Evolutionary conservation across 2,888 invertebrate genomes (phyloP).

Genomic region (Brassicogethes aeneus): DNA sequence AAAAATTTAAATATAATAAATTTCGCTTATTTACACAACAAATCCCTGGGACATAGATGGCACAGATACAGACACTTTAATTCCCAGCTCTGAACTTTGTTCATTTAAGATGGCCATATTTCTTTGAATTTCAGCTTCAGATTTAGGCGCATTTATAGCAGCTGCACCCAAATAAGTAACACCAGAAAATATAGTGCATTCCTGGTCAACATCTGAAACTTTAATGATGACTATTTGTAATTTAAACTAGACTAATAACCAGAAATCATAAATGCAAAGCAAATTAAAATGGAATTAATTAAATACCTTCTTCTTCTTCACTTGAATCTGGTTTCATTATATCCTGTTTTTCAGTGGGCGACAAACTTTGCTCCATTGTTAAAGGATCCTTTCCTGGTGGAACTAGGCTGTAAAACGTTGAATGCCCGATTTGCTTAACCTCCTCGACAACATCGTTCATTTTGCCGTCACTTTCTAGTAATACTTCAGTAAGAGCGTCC

Average conservation of each 20-base stretch:
- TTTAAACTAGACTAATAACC: not conserved
- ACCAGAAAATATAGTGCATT: constrained; percentile 85
- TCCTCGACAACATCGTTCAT: constrained; percentile 27
- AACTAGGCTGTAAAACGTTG: constrained; percentile 43
- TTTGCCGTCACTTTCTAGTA: constrained; percentile 30
- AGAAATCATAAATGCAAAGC: not conserved
- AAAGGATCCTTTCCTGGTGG: constrained; percentile 33
- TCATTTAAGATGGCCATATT: constrained; percentile 90
- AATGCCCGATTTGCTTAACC: constrained; percentile 44
- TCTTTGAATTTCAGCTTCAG: constrained; percentile 83
- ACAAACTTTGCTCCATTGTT: constrained; percentile 18
- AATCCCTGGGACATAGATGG: constrained; percentile 88
- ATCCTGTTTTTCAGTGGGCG: constrained; percentile 62
- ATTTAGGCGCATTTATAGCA: constrained; percentile 85
- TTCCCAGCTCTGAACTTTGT: constrained; percentile 59
- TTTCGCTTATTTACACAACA: constrained; percentile 66
- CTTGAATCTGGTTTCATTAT: constrained; percentile 71
- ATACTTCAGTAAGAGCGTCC: constrained; percentile 51
- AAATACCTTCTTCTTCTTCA: constrained; percentile 52
- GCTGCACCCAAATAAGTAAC: constrained; percentile 90
- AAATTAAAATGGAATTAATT: not conserved
- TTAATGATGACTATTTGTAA: not conserved
- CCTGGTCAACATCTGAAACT: constrained; percentile 78
- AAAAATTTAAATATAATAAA: not conserved
- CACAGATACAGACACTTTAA: constrained; percentile 86